Evolutionary conservation across 2,113 vertebrate species (phyloP).

Genomic region (Ifrita kowaldi): DNA sequence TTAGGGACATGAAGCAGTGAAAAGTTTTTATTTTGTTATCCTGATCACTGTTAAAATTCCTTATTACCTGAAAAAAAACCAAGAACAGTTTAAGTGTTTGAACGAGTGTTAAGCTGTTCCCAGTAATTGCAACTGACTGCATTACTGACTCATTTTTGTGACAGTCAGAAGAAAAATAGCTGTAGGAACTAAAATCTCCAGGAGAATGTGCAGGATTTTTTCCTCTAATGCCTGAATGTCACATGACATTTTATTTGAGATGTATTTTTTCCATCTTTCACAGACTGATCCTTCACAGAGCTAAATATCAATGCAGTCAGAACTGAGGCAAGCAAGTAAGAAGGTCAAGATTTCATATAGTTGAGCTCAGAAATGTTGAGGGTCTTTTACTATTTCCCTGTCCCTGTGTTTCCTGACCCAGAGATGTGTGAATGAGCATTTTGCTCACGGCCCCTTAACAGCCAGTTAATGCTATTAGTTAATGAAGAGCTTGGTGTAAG

Average conservation of each 20-base stretch:
- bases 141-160: slow-evolving; percentile 17
- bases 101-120: background rate
- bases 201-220: slow-evolving; percentile 13
- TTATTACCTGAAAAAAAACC: background rate
- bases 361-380: background rate
- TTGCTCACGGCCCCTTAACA: background rate
- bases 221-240: slow-evolving; percentile 1
- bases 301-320: background rate
- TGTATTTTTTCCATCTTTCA: background rate
- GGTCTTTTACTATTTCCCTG: background rate
- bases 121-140: slow-evolving; percentile 36
- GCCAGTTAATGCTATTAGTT: background rate
- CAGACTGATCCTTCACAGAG: background rate
- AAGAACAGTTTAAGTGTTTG: background rate
- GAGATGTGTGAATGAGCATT: background rate
- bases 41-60: background rate
- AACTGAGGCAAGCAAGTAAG: background rate
- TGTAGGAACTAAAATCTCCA: slow-evolving; percentile 8
- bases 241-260: slow-evolving; percentile 3
- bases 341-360: background rate
- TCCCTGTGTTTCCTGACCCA: background rate
- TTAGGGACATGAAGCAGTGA: background rate
- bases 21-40: background rate
- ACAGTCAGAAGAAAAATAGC: slow-evolving; percentile 19
- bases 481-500: background rate